Percentiles rank a stretch among this genome's conserved stretches.
Evolutionary conservation across 2,113 vertebrate species (phyloP).

Genomic region (Sitta europaea): DNA sequence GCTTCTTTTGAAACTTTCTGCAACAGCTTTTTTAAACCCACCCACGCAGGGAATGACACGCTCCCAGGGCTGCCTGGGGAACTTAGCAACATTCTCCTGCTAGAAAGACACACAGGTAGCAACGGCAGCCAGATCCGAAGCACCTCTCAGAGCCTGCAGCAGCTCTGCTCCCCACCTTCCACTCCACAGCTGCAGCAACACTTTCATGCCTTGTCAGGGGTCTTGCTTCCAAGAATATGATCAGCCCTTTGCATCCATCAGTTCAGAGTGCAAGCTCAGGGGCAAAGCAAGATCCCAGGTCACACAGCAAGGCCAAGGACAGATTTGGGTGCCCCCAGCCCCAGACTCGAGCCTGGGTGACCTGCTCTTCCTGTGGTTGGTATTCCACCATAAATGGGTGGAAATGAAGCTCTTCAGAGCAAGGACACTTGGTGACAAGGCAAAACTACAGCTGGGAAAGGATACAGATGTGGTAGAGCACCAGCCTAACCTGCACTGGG

Average conservation of each 20-base stretch:
- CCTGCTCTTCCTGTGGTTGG: background rate
- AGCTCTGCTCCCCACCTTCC: background rate
- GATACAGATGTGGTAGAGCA: background rate
- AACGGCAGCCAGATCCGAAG: background rate
- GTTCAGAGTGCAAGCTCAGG: fast-evolving
- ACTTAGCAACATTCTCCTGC: constrained; percentile 1
- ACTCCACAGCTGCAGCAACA: background rate
- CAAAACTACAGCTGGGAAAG: background rate
- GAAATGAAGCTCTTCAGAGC: background rate
- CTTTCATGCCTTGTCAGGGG: fast-evolving
- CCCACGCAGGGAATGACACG: background rate
- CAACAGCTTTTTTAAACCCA: background rate
- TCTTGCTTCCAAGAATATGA: background rate
- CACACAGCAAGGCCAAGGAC: background rate
- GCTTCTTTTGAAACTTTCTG: constrained; percentile 25
- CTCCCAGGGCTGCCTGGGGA: background rate
- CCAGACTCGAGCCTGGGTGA: background rate
- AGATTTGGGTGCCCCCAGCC: background rate
- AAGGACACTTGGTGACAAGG: background rate
- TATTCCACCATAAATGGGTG: background rate
- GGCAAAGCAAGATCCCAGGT: background rate
- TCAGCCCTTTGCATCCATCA: background rate
- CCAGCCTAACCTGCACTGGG: background rate
- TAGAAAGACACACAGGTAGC: background rate
- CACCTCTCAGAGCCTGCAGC: background rate